Conservation (phyloP, 2,888 invertebrate genomes). For the Perithous albicinctus region DNA sequence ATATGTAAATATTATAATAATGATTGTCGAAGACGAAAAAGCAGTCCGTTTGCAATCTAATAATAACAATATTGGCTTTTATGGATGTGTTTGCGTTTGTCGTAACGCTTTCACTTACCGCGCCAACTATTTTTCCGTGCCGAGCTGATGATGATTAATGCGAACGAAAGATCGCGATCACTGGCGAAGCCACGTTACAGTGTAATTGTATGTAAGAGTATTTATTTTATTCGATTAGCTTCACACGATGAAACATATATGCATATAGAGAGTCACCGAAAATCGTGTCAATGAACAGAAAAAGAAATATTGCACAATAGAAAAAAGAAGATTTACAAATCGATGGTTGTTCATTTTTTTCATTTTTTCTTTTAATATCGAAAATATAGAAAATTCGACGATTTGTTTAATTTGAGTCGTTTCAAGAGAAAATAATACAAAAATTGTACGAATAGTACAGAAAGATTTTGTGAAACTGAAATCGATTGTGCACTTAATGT, state of each 20-base stretch:
- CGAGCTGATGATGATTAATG: background rate
- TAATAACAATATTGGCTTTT: constrained; percentile 15
- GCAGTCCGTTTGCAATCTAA: constrained; percentile 5
- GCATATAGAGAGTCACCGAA: constrained; percentile 14
- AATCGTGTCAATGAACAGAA: constrained; percentile 18
- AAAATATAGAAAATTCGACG: no score
- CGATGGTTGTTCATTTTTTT: no score
- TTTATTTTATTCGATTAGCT: constrained; percentile 61
- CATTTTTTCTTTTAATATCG: no score
- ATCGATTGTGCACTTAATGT: no score
- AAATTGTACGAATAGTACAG: no score
- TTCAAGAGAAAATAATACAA: background rate
- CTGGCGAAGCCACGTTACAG: constrained; percentile 1
- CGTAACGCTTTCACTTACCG: constrained; percentile 18
- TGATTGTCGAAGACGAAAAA: background rate
- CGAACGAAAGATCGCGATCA: constrained; percentile 9
- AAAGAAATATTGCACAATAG: background rate
- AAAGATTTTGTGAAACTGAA: no score
- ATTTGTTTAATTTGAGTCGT: no score
- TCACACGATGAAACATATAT: constrained; percentile 41
- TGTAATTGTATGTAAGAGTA: constrained; percentile 47
- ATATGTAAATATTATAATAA: constrained; percentile 49
- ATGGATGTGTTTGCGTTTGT: constrained; percentile 22
- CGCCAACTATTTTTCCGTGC: constrained; percentile 27
- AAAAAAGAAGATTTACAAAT: no score